Conservation (phyloP, 2,888 invertebrate species). For the Trissonchulus latispiculum region DNA sequence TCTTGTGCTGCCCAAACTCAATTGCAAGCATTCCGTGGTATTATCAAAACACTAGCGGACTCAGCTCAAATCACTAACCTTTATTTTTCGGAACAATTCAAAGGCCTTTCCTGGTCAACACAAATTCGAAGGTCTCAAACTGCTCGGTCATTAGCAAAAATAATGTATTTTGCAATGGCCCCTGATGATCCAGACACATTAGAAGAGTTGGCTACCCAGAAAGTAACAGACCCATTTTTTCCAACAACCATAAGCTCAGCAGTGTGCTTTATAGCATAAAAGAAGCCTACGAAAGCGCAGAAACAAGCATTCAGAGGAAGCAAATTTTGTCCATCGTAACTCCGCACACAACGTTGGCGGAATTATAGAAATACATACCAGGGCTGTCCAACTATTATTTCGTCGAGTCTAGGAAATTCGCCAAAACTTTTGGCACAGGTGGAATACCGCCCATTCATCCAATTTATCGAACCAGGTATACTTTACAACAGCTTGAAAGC, state of each 20-base stretch:
- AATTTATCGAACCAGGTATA: background rate
- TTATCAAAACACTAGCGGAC: background rate
- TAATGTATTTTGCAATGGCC: background rate
- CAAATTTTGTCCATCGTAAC: background rate
- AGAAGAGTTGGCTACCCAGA: background rate
- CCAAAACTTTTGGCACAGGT: no score
- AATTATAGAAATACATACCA: background rate
- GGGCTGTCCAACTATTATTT: background rate
- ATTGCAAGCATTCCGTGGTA: background rate
- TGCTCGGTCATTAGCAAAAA: background rate
- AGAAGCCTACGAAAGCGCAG: background rate
- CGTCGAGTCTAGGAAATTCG: no score
- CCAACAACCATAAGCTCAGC: background rate
- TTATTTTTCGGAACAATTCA: background rate
- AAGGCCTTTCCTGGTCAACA: background rate
- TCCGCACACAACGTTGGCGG: background rate
- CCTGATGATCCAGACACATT: background rate
- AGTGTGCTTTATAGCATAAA: background rate
- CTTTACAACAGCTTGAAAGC: background rate
- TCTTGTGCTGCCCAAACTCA: background rate
- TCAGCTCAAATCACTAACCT: background rate
- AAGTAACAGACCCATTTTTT: background rate
- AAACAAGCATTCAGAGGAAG: background rate
- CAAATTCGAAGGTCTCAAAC: background rate
- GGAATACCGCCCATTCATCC: no score